phyloP scores from a whole-genome alignment of 2,797 vertebrate genomes.

The Sarcophilus harrisii region DNA sequence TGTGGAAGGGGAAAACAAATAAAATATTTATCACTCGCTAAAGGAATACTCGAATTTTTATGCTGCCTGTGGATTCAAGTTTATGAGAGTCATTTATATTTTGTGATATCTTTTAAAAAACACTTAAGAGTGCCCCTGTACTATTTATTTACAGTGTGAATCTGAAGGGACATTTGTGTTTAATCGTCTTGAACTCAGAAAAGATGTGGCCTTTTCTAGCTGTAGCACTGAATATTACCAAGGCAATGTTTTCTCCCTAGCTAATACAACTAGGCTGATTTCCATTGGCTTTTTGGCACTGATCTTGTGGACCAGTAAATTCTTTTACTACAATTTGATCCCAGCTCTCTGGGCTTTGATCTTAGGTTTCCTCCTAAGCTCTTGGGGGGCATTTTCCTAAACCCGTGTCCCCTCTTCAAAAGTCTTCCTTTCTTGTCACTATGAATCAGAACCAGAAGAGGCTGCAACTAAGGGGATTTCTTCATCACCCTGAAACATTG shows the following conservation, averaged over 20 bases:
- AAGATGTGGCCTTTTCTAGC: neutral
- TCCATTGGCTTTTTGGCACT: neutral
- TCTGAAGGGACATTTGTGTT: neutral
- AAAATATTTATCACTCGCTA: conserved; percentile 15
- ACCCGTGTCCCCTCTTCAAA: neutral
- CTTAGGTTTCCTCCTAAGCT: neutral
- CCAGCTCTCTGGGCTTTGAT: neutral
- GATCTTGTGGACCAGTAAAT: neutral
- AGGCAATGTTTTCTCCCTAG: neutral
- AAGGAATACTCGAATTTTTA: conserved; percentile 35
- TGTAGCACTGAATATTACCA: neutral
- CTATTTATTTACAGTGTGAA: neutral
- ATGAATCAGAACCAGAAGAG: neutral
- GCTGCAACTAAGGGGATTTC: neutral
- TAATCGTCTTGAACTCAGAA: neutral
- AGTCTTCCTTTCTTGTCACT: neutral
- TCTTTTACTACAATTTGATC: neutral
- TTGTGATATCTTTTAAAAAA: conserved; percentile 30
- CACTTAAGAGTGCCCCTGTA: neutral
- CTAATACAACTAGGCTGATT: neutral
- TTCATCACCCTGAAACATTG: neutral
- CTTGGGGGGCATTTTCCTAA: neutral
- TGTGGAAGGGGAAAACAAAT: neutral
- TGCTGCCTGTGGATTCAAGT: conserved; percentile 31
- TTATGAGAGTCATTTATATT: conserved; percentile 43